phyloP scores from a whole-genome alignment of 2,113 vertebrate species.

The Nycticebus coucang region DNA sequence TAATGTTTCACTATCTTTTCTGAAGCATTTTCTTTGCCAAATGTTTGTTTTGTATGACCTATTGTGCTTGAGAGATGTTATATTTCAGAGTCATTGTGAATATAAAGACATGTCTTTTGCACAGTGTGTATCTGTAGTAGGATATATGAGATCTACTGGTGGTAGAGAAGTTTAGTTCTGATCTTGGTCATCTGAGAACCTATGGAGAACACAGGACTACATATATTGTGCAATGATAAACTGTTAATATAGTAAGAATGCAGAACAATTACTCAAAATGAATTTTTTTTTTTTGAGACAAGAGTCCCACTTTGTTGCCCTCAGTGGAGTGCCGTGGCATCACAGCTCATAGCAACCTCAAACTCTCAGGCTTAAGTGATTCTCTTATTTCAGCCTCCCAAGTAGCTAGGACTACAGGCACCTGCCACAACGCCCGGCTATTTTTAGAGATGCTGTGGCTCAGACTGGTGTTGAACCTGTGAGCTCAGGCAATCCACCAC shows the following conservation, averaged over 20 bases:
- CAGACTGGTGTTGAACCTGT: too few relatives aligned
- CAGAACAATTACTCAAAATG: neutral
- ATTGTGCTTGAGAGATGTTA: neutral
- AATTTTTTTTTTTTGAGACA: neutral
- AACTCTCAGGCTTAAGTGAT: too few relatives aligned
- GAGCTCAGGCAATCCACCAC: too few relatives aligned
- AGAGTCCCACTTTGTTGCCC: too few relatives aligned
- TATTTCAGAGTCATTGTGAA: neutral
- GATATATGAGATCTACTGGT: neutral
- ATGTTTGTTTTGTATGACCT: neutral
- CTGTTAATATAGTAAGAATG: neutral
- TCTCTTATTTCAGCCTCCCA: too few relatives aligned
- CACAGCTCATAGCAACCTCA: too few relatives aligned
- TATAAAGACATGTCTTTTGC: neutral
- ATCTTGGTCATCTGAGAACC: neutral
- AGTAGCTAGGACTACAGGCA: too few relatives aligned
- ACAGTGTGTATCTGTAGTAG: neutral
- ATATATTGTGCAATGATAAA: neutral
- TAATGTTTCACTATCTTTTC: neutral
- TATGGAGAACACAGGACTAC: neutral
- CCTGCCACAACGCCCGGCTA: too few relatives aligned
- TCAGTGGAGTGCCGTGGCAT: too few relatives aligned
- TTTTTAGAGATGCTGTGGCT: too few relatives aligned
- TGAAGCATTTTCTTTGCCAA: conserved; percentile 12
- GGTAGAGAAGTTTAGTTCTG: neutral